phyloP scores from a whole-genome alignment of 2,113 vertebrate genomes.

The Stigmatopora argus region DNA sequence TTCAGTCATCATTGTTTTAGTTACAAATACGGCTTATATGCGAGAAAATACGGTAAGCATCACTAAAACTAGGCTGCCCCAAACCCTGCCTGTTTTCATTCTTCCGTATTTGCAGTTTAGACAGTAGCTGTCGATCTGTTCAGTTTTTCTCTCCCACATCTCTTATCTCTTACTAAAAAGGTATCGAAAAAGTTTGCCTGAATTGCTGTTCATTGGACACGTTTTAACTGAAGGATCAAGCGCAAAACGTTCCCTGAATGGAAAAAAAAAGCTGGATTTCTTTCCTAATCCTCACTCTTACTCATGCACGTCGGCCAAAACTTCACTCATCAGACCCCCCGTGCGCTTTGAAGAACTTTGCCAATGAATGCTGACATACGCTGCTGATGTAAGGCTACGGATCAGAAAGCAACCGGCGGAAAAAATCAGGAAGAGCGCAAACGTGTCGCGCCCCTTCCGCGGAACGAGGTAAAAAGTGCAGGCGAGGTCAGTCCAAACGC shows the following conservation, averaged over 20 bases:
- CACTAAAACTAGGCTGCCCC: too few species aligned
- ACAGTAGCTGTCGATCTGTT: conserved; percentile 24
- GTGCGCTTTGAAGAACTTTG: conserved; percentile 34
- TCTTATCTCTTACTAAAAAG: not conserved
- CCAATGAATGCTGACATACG: conserved; percentile 24
- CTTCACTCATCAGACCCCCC: conserved; percentile 37
- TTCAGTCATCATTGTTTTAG: too few species aligned
- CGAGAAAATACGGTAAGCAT: too few species aligned
- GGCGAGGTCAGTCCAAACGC: conserved; percentile 43
- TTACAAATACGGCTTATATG: too few species aligned
- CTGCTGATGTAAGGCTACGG: conserved; percentile 24
- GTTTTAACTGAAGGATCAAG: conserved; percentile 1
- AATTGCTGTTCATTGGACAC: not conserved
- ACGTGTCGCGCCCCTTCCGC: conserved; percentile 46
- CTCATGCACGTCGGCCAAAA: conserved; percentile 20
- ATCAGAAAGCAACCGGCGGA: conserved; percentile 42
- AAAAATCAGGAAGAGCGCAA: conserved; percentile 60
- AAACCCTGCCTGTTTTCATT: too few species aligned
- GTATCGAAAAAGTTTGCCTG: not conserved
- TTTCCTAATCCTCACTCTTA: conserved; percentile 16
- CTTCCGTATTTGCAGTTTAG: conserved; percentile 33
- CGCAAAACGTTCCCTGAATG: conserved; percentile 5
- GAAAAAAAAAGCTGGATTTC: not conserved
- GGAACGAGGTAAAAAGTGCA: conserved; percentile 34
- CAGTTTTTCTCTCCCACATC: not conserved